Percentiles rank a stretch among this genome's conserved stretches.
Evolutionary conservation across 1,140 invertebrate genomes (phyloP).

Genomic region (Calliopsis andreniformis): DNA sequence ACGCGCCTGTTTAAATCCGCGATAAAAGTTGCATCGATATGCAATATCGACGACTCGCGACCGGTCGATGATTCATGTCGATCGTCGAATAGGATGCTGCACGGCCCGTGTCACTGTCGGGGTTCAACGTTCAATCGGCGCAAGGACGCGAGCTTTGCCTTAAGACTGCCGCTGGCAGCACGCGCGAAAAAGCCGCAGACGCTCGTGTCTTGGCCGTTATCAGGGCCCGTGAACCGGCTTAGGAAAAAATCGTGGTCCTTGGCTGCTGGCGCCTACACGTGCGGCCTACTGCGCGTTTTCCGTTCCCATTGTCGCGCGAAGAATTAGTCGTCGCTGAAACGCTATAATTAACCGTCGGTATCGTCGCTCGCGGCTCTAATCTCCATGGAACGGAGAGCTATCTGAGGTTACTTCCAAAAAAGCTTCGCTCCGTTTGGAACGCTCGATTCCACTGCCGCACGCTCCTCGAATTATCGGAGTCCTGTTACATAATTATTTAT

Average conservation of each 20-base stretch:
- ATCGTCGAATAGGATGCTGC: conserved; percentile 41
- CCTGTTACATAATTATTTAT: conserved; percentile 6
- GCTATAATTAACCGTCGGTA: conserved; percentile 24
- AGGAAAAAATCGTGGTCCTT: conserved; percentile 53
- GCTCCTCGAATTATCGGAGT: not conserved
- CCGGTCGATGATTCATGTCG: conserved; percentile 54
- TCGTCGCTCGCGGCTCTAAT: conserved; percentile 1
- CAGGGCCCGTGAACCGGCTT: not conserved
- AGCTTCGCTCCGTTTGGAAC: not conserved
- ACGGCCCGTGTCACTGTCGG: conserved; percentile 29
- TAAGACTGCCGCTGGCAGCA: not conserved
- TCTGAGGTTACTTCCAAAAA: conserved; percentile 42
- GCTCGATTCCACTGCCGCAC: not conserved
- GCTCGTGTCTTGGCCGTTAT: conserved; percentile 2
- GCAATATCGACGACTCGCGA: conserved; percentile 19
- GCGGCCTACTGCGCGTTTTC: conserved; percentile 22
- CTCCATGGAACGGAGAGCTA: conserved; percentile 5
- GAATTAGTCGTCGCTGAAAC: conserved; percentile 4
- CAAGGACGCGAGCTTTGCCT: conserved; percentile 54
- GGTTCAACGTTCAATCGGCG: conserved; percentile 64
- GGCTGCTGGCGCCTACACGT: conserved; percentile 50
- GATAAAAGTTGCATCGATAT: not conserved
- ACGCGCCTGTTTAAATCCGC: not conserved
- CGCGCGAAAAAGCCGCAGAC: conserved; percentile 9
- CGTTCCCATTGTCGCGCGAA: conserved; percentile 19